Conservation (phyloP, 2,888 invertebrate genomes). For the Drosophila melanocephala region DNA sequence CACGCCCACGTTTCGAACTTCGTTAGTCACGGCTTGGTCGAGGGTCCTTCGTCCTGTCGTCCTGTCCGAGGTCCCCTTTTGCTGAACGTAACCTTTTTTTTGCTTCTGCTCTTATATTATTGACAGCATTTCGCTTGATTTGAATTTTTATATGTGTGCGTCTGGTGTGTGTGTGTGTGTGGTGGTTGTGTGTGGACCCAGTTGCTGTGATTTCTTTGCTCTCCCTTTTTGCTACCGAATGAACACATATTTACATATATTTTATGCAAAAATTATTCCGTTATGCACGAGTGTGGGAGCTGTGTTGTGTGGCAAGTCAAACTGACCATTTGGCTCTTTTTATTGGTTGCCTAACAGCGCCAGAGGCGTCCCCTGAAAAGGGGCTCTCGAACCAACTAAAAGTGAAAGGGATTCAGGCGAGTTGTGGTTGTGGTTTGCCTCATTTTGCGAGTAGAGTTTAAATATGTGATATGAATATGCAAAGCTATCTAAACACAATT, state of each 20-base stretch:
- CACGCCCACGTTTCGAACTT: conserved; percentile 68
- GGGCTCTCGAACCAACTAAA: neutral
- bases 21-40: conserved; percentile 70
- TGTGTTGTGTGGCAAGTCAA: conserved; percentile 63
- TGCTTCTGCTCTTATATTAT: conserved; percentile 59
- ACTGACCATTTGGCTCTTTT: conserved; percentile 80
- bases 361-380: conserved; percentile 44
- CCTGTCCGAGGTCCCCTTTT: conserved; percentile 26
- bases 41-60: conserved; percentile 26
- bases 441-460: no score
- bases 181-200: conserved; percentile 53
- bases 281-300: conserved; percentile 79
- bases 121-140: conserved; percentile 81
- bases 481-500: no score
- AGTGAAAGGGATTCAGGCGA: no score
- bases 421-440: no score
- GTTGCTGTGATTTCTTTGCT: conserved; percentile 72
- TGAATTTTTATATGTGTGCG: conserved; percentile 71
- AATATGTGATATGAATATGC: no score
- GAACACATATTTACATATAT: conserved; percentile 83
- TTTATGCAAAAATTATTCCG: conserved; percentile 84
- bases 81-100: conserved; percentile 28
- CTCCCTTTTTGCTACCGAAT: conserved; percentile 53
- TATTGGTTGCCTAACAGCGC: conserved; percentile 71
- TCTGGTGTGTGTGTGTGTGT: conserved; percentile 18